Conservation (phyloP, 2,797 vertebrate genomes). For the Threskiornis aethiopicus region DNA sequence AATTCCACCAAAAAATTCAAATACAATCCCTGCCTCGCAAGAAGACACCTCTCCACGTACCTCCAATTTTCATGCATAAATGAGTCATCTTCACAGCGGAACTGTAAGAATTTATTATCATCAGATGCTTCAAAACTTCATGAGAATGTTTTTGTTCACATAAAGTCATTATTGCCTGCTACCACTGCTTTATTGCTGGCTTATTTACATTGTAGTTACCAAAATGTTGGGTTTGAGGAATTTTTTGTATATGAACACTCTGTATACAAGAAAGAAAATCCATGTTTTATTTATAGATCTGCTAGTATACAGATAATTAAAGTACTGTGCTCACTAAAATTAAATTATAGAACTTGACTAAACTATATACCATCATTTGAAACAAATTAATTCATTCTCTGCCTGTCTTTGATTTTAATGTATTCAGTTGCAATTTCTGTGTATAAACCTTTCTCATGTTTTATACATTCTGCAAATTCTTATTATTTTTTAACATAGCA, state of each 20-base stretch:
- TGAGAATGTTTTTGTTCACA: neutral
- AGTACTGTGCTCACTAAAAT: neutral
- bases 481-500: neutral
- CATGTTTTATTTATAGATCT: neutral
- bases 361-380: neutral
- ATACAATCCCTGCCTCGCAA: neutral
- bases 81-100: neutral
- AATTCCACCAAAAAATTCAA: neutral
- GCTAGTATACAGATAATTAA: neutral
- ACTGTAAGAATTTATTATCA: neutral
- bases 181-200: neutral
- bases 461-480: slow-evolving; percentile 26
- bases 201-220: neutral
- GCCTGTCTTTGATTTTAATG: slow-evolving; percentile 40
- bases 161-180: neutral
- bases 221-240: neutral
- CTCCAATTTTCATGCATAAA: neutral
- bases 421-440: slow-evolving; percentile 13
- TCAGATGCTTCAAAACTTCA: neutral
- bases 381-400: slow-evolving; percentile 6
- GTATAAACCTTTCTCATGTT: slow-evolving; percentile 31
- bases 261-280: neutral
- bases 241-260: neutral
- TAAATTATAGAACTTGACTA: slow-evolving; percentile 9
- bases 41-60: neutral